phyloP scores from a whole-genome alignment of 1,140 invertebrate genomes.

The Cryptotermes secundus region DNA sequence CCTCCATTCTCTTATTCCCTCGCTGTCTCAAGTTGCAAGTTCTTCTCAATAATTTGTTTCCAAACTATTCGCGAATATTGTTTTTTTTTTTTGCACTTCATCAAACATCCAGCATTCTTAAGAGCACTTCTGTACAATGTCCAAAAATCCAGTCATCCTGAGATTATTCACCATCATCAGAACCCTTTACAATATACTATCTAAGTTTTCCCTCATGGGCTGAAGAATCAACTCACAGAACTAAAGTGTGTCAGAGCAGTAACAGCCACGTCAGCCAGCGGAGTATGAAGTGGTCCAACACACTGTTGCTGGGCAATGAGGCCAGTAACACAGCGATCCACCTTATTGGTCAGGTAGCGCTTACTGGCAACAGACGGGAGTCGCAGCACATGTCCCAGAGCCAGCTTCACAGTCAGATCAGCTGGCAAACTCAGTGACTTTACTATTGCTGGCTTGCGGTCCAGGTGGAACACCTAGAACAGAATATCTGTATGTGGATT shows the following conservation, averaged over 20 bases:
- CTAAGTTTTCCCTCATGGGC: constrained; percentile 26
- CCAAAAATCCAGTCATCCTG: too few species aligned
- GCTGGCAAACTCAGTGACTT: constrained; percentile 51
- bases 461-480: constrained; percentile 55
- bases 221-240: constrained; percentile 47
- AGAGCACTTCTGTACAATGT: too few species aligned
- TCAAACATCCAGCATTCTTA: too few species aligned
- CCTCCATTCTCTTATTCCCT: too few species aligned
- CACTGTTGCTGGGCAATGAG: constrained; percentile 96
- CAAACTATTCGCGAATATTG: too few species aligned
- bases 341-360: constrained; percentile 90
- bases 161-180: too few species aligned
- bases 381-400: constrained; percentile 78
- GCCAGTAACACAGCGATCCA: constrained; percentile 96
- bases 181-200: too few species aligned
- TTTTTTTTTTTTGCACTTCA: too few species aligned
- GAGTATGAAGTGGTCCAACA: constrained; percentile 93
- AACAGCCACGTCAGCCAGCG: constrained; percentile 92
- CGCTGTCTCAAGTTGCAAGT: too few species aligned
- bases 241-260: constrained; percentile 78
- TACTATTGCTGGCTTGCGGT: constrained; percentile 42
- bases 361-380: constrained; percentile 93
- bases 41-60: too few species aligned
- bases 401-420: constrained; percentile 59
- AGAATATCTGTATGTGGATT: too few species aligned